Evolutionary conservation across 2,113 vertebrate genomes (phyloP).

Genomic region (Siniperca knerii): DNA sequence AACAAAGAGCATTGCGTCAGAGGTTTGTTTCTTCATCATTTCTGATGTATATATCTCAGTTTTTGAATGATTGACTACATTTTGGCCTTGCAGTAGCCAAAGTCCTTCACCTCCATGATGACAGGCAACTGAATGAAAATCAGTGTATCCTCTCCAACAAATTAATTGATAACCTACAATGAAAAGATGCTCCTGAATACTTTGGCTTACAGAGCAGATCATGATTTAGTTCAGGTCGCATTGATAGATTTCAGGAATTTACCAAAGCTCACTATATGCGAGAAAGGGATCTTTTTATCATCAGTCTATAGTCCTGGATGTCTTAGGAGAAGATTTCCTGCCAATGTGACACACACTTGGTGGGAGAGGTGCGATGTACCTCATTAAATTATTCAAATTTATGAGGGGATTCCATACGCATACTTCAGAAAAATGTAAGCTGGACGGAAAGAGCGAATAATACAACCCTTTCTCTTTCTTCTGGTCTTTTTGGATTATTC

Average conservation of each 20-base stretch:
- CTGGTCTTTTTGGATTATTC: background rate
- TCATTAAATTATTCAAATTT: constrained; percentile 37
- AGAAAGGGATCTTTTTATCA: constrained; percentile 28
- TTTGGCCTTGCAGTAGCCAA: background rate
- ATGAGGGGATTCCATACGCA: background rate
- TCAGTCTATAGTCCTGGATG: constrained; percentile 39
- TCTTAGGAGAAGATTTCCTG: constrained; percentile 27
- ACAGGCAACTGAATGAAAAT: constrained; percentile 34
- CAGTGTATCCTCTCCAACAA: constrained; percentile 18
- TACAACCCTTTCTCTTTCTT: background rate
- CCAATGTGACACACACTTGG: constrained; percentile 23
- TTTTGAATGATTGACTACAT: background rate
- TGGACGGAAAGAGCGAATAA: background rate
- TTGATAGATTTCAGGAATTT: constrained; percentile 26
- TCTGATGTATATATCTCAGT: background rate
- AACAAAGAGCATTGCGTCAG: constrained; percentile 31
- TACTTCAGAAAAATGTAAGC: background rate
- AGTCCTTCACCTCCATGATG: background rate
- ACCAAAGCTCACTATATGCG: background rate
- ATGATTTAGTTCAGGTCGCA: constrained; percentile 20
- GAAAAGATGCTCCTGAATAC: constrained; percentile 14
- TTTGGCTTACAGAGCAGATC: constrained; percentile 24
- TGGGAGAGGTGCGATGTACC: constrained; percentile 2
- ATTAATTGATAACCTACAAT: constrained; percentile 45
- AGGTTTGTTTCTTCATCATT: constrained; percentile 6